Base-by-base conservation (phyloP, 2,888 invertebrate species). In the Julus scanicus region DNA sequence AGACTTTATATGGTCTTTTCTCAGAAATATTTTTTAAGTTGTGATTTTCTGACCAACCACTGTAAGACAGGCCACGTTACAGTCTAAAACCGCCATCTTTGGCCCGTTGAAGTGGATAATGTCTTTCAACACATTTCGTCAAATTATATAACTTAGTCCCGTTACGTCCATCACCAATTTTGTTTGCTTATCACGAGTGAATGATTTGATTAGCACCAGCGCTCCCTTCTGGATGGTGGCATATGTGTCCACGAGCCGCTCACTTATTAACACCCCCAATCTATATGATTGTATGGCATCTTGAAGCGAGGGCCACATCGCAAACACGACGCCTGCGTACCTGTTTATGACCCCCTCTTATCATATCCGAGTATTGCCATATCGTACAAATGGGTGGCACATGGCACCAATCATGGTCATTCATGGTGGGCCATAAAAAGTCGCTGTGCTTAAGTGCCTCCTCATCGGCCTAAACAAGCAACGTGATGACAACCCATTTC, bases 351-450 rank as follows among this genome's bases (percentile, higher is more conserved):
- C 84, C 84, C 44, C 17, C 44, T 84, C 44, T 44, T 84, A 84
- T 84, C 44, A 44, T 63, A 84, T 44, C 84, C 44, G 17, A 84
- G 84, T 37, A 13, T 84, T 40, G 84, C n/a, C 63, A 63, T 63
- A 63, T 63, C 84, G 44, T 37, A 84, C 84, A 84, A 84, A 84
- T 84, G 39, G 15, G 39, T 39, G 84, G 44, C 84, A 84, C 84
- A 84, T 84, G 84, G 84, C 84, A 84, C 84, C 84, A 84, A 84
- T 84, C 84, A 84, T 84, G 84, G 44, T 63, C 39, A 84, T 39
- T 84, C 17, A 84, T 37, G 44, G 84, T n/a, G 39, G 84, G 44
- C 84, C 84, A 84, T 84, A 84, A 84, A 84, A 84, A 84, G 40
- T 15, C 84, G 37, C 84, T 5, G n/a, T 15, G 44, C 84, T 84